Percentiles rank a stretch among this genome's conserved stretches.
These are phyloP conservation scores for Brachystomella parvula DNA, from an alignment of 1,140 invertebrate genomes.

Conservation along the genomic window DNA sequence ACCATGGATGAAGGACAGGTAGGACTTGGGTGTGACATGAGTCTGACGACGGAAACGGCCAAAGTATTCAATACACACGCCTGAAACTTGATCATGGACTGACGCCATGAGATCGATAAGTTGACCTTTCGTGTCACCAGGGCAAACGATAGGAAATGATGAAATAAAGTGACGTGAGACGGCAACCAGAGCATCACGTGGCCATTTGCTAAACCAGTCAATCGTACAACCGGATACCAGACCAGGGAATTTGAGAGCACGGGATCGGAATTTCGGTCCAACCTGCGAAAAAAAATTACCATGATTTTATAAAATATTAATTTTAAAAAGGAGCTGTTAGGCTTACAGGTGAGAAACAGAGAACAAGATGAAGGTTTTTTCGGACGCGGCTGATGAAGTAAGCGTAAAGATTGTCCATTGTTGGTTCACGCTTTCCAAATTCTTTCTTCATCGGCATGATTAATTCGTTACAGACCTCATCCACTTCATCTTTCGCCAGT, in stretches of 20 bases:
- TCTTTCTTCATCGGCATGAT: constrained; percentile 89
- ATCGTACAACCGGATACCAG: constrained; percentile 93
- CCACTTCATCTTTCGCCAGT: constrained; percentile 89
- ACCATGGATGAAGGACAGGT: constrained; percentile 87
- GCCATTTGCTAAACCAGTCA: constrained; percentile 97
- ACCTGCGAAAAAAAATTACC: constrained; percentile 49
- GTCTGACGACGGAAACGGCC: constrained; percentile 83
- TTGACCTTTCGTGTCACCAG: constrained; percentile 68
- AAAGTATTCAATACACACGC: constrained; percentile 82
- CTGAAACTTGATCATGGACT: constrained; percentile 89
- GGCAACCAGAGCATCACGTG: constrained; percentile 84
- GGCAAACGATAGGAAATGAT: constrained; percentile 83
- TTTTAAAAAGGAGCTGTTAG: constrained; percentile 51
- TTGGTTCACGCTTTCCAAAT: constrained; percentile 78
- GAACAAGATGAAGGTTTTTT: constrained; percentile 87
- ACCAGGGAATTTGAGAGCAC: constrained; percentile 89
- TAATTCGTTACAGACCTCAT: constrained; percentile 89
- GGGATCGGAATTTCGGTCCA: constrained; percentile 74
- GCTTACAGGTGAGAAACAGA: constrained; percentile 91
- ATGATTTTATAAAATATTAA: neutral
- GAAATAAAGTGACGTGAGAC: constrained; percentile 86
- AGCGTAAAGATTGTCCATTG: constrained; percentile 84
- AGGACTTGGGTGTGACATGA: constrained; percentile 95
- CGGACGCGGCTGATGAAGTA: constrained; percentile 84
- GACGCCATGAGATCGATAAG: constrained; percentile 80